Percentiles rank a stretch among this genome's conserved stretches.
Conservation (phyloP, 2,888 invertebrate species). For the Dicycla oo region DNA sequence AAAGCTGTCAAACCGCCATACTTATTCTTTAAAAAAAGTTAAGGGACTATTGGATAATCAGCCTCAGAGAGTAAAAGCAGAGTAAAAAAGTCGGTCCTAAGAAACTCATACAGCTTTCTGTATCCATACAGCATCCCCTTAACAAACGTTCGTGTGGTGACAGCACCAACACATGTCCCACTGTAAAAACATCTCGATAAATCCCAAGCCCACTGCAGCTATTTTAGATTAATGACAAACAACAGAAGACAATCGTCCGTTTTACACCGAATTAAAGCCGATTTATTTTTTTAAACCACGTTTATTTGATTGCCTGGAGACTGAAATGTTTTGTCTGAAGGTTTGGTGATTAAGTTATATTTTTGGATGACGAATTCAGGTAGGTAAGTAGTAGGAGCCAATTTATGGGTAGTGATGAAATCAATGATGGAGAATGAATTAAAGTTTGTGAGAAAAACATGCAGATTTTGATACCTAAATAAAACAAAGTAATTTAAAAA, state of each 20-base stretch:
- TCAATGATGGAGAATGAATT: not conserved
- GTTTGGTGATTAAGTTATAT: slow-evolving; percentile 47
- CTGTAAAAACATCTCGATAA: slow-evolving; percentile 81
- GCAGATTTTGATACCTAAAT: not conserved
- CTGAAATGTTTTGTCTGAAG: slow-evolving; percentile 38
- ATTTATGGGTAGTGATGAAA: not conserved
- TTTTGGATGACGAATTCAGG: slow-evolving; percentile 36
- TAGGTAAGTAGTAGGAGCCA: not conserved
- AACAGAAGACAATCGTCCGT: slow-evolving; percentile 62
- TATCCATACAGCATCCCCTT: slow-evolving; percentile 45
- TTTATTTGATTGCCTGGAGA: slow-evolving; percentile 49
- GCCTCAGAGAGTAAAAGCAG: no score
- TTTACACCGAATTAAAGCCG: slow-evolving; percentile 60
- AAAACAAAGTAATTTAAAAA: no score
- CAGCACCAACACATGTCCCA: slow-evolving; percentile 85
- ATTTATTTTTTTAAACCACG: slow-evolving; percentile 61
- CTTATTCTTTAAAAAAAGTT: no score
- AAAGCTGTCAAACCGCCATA: no score
- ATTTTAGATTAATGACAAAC: slow-evolving; percentile 71
- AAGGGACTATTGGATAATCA: no score
- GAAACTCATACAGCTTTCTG: no score
- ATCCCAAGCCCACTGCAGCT: slow-evolving; percentile 74
- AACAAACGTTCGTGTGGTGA: slow-evolving; percentile 73
- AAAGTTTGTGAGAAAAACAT: not conserved
- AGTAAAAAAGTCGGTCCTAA: no score